Base-by-base conservation (phyloP, 2,113 vertebrate genomes). In the Henicopernis longicauda region DNA sequence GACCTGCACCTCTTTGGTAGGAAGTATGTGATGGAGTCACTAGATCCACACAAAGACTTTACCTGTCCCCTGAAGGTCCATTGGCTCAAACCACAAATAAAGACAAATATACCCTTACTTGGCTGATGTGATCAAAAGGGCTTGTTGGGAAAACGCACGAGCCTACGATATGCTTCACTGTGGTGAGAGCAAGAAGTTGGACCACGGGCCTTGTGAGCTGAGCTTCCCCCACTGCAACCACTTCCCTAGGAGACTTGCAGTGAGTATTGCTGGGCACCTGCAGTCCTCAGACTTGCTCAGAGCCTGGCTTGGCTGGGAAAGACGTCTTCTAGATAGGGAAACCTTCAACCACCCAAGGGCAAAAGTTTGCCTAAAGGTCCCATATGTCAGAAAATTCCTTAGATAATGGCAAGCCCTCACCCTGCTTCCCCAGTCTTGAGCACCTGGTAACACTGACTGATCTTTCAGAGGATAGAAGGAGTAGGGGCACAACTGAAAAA, bases 241-340 rank as follows among this genome's bases (percentile, higher is more conserved):
- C 22, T 71, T 59, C 57, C 71, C 31, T 15, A 31, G 22, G 5
- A 65, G 45, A 26, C 20, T n/a, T 44, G 10, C 23, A 81, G 57
- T 0, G 1, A 81, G 19, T 31, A 42, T 22, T 1, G 1, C 57
- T 55, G 40, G 40, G 16, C 7, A 49, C 13, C 19, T 85, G 44
- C 22, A 81, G 40, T 49, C 16, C 14, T 59, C 1, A 0, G 38
- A 19, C 45, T 42, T n/a, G 3, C 40, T 89, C 50, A 40, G 31
- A 85, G 22, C 11, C 55, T 42, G 38, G 7, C 29, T 89, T 5
- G 15, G 21, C 16, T 58, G 21, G 7, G 13, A 62, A 91, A 55
- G 45, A 77, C 2, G 3, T 73, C 23, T 87, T 45, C 45, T 21
- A 70, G 14, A 22, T 0, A 44, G 22, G 45, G 16, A 70, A 86